Evolutionary conservation across 2,888 invertebrate genomes (phyloP), one percentile per base, ranked within the genome.

Genomic region (Deilephila porcellus): DNA sequence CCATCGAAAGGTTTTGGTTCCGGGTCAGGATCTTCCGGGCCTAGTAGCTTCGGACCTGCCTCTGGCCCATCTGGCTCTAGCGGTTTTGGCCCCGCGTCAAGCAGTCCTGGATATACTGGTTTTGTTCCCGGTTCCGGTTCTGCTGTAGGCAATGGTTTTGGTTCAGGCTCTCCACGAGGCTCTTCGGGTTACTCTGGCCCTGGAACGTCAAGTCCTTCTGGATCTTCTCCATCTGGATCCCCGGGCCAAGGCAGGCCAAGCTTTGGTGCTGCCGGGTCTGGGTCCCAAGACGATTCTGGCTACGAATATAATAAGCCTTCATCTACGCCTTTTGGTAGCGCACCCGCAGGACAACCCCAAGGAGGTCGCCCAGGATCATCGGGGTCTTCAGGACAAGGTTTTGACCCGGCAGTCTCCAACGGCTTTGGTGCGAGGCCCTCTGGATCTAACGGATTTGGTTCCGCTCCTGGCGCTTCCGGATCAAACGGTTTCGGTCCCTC

Each of bases 301-400:
- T 86, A 86, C 72, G 77, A 86, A 29, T 86, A 86, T 73, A 77
- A 83, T 72, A 80, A 74, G 17, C 87, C 88, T 32, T 82, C 82
- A 59, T 67, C 52, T 52, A 73, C 76, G 45, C 73, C 80, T 77
- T 72, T 79, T 77, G 72, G 73, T 71, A 34, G 67, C 45, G 60
- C 73, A 63, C 34, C 6, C 56, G 70, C 74, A 70, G 70, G 52
- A 17, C 63, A 77, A 71, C 74, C 72, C 14, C 60, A 60, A 71
- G 71, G 60, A 45, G 25, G 71, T 7, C 34, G 60, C 25, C 60
- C 17, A 45, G 60, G 71, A 45, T 60, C 71, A 7, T 11, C 64
- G 1, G 67, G 67, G 3, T 25, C 60, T 4, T 45, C 67, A 5
- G 45, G 20, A 5, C 60, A 60, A 67, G 73, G 67, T 37, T 25